Evolutionary conservation across 2,113 vertebrate species (phyloP), one percentile per base, ranked within the genome.

Genomic region (Tetrax tetrax): DNA sequence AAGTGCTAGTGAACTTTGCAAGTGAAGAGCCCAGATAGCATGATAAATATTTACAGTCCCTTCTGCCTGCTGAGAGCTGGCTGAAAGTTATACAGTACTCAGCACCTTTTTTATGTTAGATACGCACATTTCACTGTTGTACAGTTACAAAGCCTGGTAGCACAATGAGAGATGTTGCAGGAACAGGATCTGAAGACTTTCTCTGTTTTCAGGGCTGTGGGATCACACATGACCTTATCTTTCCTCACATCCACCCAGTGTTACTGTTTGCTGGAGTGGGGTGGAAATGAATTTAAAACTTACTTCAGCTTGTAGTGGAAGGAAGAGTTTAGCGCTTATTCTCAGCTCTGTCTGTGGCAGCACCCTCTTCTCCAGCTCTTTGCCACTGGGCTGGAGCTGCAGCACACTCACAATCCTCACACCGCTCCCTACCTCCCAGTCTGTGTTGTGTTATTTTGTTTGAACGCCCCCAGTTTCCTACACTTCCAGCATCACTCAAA

Each of bases 371-470:
- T 85, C 12, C 45, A 65, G 19, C 18, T 60, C 31, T 41, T 27
- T 80, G 28, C 53, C 38, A 27, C 10, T 0, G 7, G 16, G 45
- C 23, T 76, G 48, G 33, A 90, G 61, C 15, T 37, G 43, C 70
- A 71, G 64, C n/a, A 70, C 21, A 20, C 6, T 5, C 9, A 47
- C 4, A 31, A 9, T 14, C 37, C 50, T 37, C 4, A 2, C 11
- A 53, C 13, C 4, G 28, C 11, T 27, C 7, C 18, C 12, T 13
- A 15, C 11, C 1, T 0, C 1, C 2, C 27, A 12, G 24, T 18
- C 15, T 38, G 25, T 3, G 1, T 2, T 9, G 1, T 3, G 1
- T 2, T 9, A 1, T 33, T 29, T 56, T 17, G 12, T 29, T 51
- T 4, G 2, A 47, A 63, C 2, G 3, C 10, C 10, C 47, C 7